Evolutionary conservation across 2,113 vertebrate species (phyloP), one percentile per base, ranked within the genome.

Genomic region (Paedocypris sp.): DNA sequence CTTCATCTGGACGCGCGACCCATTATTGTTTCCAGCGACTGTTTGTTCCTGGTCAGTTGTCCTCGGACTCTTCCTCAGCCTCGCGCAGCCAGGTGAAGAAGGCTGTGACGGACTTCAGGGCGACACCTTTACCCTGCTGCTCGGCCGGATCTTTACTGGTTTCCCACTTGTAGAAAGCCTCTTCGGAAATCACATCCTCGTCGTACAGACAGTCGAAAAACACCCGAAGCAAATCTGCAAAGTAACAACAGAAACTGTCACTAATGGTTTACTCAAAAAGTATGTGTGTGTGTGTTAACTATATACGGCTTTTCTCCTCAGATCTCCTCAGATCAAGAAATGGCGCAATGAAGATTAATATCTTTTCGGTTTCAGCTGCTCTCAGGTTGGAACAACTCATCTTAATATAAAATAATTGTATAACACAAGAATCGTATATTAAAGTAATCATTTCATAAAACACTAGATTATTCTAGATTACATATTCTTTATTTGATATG

Each of bases 131-230:
- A 36, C 95, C 94, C 2, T 81, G 81, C 82, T 93, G 94, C 78
- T 99, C 95, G 0, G 90, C 91, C 0, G 93, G 89, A 86, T 99
- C 95, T 79, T 95, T 94, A 87, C 95, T 99, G 64, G 83, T 75
- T 58, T 99, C 95, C 95, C 94, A 99, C 60, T 87, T 92, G 85
- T 92, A 97, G 84, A 99, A 99, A 36, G 94, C 93, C 11, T 99
- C 94, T 83, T 99, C 95, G 0, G 93, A 97, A 71, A 98, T 98
- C 19, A 99, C 94, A 76, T 99, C 95, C 80, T 97, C 95, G 0
- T 99, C 95, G 8, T 98, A 98, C 47, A 99, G 89, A 84, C 90
- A 94, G 73, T 99, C 95, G 23, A 98, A 99, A 79, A 98, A 98
- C 92, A 97, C 97, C 80, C 94, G 89, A 45, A 99, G 83, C 72